Base-by-base conservation (phyloP, 2,797 vertebrate genomes). In the Pipistrellus pygmaeus region DNA sequence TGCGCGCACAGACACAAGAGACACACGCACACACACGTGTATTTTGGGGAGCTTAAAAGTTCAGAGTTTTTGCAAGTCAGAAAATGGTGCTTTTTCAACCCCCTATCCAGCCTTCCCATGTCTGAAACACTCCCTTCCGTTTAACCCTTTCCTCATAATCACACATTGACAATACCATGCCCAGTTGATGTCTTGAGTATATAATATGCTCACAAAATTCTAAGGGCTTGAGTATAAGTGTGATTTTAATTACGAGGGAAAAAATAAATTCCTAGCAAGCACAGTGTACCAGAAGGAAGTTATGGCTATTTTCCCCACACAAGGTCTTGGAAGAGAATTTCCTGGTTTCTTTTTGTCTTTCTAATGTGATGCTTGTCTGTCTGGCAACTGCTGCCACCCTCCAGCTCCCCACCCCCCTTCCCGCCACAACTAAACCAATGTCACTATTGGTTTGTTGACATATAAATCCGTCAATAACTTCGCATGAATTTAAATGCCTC, bases 61-160 rank as follows among this genome's bases (percentile, higher is more conserved):
- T 97, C 93, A 95, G 94, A 96, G 95, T 94, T 85, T 96, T 85
- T 85, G 53, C 96, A 92, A 96, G 94, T 97, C 95, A 73, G 90
- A 73, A 77, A 87, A 57, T 64, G 41, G 51, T 91, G 85, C 3
- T 38, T 90, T 90, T 85, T 23, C 62, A 48, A 14, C 81, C 57
- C 13, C 25, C 57, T 27, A 60, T 2, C 57, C 57, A 60, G 25
- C 57, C 57, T 60, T 62, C 57, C 57, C 57, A 1, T 6, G 57
- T 14, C 57, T 30, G 57, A 13, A 62, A 27, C 57, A 13, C 25
- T 68, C n/a, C 44, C 73, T 93, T 94, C 84, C 46, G 21, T 95
- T 96, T 96, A 97, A 96, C 95, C 96, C 96, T 95, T 94, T 91
- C 72, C 78, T 46, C 23, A 0, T 32, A 41, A 13, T 55, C 92